These are phyloP conservation scores for Oscheius myriophilus DNA, from an alignment of 2,888 invertebrate genomes.

Conservation along the genomic window DNA sequence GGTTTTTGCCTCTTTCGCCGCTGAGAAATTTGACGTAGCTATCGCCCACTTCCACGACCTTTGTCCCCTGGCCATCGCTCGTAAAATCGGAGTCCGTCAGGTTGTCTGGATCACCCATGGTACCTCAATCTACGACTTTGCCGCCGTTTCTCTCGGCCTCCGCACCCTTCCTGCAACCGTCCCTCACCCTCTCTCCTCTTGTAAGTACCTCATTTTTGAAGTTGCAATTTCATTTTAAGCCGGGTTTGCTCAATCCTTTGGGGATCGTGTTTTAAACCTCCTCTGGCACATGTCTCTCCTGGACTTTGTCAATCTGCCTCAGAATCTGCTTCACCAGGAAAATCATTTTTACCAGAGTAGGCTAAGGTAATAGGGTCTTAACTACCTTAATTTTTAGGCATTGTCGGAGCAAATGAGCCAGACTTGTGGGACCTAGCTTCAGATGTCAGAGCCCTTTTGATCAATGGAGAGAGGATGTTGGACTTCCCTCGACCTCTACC, in stretches of 20 bases:
- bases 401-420: conserved; percentile 23
- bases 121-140: conserved; percentile 64
- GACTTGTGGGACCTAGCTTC: conserved; percentile 64
- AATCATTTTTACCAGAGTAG: conserved; percentile 60
- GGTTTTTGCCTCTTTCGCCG: conserved; percentile 45
- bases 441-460: conserved; percentile 57
- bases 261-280: conserved; percentile 57
- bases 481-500: conserved; percentile 69
- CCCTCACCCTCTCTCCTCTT: conserved; percentile 68
- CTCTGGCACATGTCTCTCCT: conserved; percentile 66
- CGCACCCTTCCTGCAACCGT: conserved; percentile 66
- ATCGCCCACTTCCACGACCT: conserved; percentile 69
- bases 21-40: conserved; percentile 64
- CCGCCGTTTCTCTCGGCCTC: conserved; percentile 63
- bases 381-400: conserved; percentile 39
- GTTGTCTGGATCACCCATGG: conserved; percentile 69
- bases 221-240: conserved; percentile 16
- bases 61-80: conserved; percentile 66
- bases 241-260: conserved; percentile 56
- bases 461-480: conserved; percentile 68
- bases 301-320: conserved; percentile 68
- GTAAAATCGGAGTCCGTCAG: conserved; percentile 59
- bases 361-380: neutral
- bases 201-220: conserved; percentile 20
- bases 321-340: conserved; percentile 64